Evolutionary conservation across 2,113 vertebrate species (phyloP).

Genomic region (Paramormyrops kingsleyae): DNA sequence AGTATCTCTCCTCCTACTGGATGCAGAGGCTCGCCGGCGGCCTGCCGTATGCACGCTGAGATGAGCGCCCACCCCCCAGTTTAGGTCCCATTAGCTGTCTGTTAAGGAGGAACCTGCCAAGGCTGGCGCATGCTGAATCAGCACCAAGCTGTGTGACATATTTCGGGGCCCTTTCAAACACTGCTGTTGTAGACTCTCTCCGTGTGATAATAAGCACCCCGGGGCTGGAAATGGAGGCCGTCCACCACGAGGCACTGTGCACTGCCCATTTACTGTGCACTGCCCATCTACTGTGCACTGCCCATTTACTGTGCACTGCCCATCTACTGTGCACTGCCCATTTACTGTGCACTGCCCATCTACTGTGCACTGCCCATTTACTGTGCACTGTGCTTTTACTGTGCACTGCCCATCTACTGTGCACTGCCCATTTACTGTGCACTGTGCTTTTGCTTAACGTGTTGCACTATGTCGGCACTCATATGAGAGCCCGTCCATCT

Average conservation of each 20-base stretch:
- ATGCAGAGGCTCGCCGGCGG: background rate
- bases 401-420: background rate
- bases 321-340: too few relatives aligned
- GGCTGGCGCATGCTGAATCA: background rate
- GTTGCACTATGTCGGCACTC: background rate
- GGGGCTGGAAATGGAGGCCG: background rate
- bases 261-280: background rate
- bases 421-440: background rate
- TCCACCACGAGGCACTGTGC: background rate
- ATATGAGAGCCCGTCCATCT: background rate
- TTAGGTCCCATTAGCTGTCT: background rate
- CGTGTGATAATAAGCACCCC: background rate
- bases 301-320: background rate
- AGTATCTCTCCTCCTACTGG: background rate
- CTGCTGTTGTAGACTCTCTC: background rate
- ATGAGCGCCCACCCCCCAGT: background rate
- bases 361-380: background rate
- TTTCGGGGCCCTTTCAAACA: background rate
- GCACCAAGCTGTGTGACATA: conserved; percentile 1
- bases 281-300: too few relatives aligned
- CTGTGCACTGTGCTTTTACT: background rate
- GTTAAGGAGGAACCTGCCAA: conserved; percentile 3
- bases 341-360: background rate
- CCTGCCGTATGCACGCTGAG: background rate
- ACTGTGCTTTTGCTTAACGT: background rate